Conservation (phyloP, 2,888 invertebrate species). For the Campopleginae sp. region DNA sequence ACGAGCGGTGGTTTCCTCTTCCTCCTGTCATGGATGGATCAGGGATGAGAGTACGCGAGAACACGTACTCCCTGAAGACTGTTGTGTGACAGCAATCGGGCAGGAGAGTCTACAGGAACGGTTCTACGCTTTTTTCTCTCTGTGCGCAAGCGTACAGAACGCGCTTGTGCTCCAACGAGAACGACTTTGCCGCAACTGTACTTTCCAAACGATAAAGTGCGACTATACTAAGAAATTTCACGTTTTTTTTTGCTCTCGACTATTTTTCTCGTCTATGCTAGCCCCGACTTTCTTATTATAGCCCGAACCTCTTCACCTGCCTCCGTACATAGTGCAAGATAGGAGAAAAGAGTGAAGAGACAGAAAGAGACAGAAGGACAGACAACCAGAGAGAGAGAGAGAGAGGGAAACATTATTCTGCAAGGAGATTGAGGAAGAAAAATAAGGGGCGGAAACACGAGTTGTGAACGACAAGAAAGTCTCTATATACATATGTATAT, state of each 20-base stretch:
- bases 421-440: constrained; percentile 51
- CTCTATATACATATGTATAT: constrained; percentile 15
- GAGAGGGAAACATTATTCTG: constrained; percentile 43
- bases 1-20: constrained; percentile 14
- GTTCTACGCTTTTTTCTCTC: constrained; percentile 32
- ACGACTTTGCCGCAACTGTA: constrained; percentile 58
- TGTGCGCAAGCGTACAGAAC: constrained; percentile 32
- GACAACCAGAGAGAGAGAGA: constrained; percentile 7
- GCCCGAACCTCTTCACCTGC: constrained; percentile 45
- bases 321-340: background rate
- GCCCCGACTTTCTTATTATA: constrained; percentile 63
- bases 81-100: constrained; percentile 51
- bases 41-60: constrained; percentile 41
- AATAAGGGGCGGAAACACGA: constrained; percentile 43
- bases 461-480: constrained; percentile 47
- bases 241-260: constrained; percentile 30
- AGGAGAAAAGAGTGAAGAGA: background rate
- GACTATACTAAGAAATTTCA: constrained; percentile 46
- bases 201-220: constrained; percentile 49
- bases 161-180: constrained; percentile 20
- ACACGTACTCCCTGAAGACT: constrained; percentile 41
- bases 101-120: constrained; percentile 34
- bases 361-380: background rate
- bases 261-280: constrained; percentile 48
- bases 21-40: constrained; percentile 30